These are phyloP conservation scores for Chondrosia reniformis DNA, from an alignment of 37 sponge, comb jelly and placozoan species.

Conservation along the genomic window DNA sequence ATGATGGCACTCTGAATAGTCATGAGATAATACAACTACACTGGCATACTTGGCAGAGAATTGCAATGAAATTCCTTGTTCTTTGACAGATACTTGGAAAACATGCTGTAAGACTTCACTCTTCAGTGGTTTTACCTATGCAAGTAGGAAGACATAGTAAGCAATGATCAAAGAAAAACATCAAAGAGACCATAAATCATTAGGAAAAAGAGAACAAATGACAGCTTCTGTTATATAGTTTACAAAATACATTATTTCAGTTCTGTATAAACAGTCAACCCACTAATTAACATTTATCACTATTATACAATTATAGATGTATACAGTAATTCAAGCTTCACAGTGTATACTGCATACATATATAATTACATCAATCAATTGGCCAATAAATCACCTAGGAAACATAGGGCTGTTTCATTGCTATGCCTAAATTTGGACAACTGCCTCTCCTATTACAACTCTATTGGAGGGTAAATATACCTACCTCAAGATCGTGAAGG, in stretches of 20 bases:
- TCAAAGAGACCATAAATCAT: too few species aligned
- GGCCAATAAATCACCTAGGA: too few species aligned
- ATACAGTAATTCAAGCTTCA: neutral
- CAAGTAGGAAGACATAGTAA: neutral
- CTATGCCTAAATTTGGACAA: too few species aligned
- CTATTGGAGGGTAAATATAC: neutral
- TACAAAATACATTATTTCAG: too few species aligned
- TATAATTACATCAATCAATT: neutral
- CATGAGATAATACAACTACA: too few species aligned
- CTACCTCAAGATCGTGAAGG: slow-evolving; percentile 14
- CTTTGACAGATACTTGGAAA: slow-evolving; percentile 31
- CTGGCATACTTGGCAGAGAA: slow-evolving; percentile 18
- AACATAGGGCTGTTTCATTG: too few species aligned
- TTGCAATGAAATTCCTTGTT: slow-evolving; percentile 5
- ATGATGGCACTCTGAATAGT: too few species aligned
- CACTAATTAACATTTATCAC: too few species aligned
- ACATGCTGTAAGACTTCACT: slow-evolving; percentile 23
- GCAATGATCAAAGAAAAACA: neutral
- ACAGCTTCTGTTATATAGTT: too few species aligned
- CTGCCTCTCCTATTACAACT: too few species aligned
- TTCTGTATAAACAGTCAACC: too few species aligned
- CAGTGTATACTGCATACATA: neutral
- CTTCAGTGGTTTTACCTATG: slow-evolving; percentile 33
- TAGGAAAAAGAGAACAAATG: too few species aligned
- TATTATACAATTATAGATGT: neutral